phyloP scores from a whole-genome alignment of 2,797 vertebrate genomes.

The Cynopterus sphinx region DNA sequence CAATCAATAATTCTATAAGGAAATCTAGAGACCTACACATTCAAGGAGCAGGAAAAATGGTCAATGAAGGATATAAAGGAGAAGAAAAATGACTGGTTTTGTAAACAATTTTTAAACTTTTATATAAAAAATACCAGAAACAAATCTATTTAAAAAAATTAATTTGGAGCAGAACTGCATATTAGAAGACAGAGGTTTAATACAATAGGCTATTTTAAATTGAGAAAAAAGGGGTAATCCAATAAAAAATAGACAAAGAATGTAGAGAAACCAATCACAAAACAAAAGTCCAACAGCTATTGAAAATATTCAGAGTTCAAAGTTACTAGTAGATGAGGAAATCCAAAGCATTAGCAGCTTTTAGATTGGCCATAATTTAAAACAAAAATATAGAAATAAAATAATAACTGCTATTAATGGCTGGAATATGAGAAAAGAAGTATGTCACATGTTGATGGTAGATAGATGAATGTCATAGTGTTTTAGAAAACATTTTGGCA shows the following conservation, averaged over 20 bases:
- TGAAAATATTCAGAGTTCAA: neutral
- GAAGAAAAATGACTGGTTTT: neutral
- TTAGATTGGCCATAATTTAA: neutral
- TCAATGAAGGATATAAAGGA: neutral
- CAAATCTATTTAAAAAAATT: neutral
- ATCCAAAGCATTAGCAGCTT: neutral
- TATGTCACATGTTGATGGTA: neutral
- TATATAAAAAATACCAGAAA: neutral
- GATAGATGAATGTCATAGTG: neutral
- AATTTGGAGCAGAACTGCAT: neutral
- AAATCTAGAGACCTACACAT: neutral
- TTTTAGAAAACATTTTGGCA: slow-evolving; percentile 2
- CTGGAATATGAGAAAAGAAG: neutral
- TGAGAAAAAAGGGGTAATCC: neutral
- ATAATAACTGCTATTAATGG: neutral
- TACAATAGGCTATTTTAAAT: neutral
- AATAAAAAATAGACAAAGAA: neutral
- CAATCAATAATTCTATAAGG: neutral
- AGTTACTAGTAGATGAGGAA: neutral
- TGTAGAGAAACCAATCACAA: neutral
- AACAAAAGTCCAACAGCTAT: neutral
- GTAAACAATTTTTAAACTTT: neutral
- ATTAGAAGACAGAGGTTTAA: slow-evolving; percentile 28
- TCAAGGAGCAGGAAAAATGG: neutral
- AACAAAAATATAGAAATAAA: neutral